These are phyloP conservation scores for Drosophila ezoana DNA, from an alignment of 2,888 invertebrate genomes.

Conservation along the genomic window DNA sequence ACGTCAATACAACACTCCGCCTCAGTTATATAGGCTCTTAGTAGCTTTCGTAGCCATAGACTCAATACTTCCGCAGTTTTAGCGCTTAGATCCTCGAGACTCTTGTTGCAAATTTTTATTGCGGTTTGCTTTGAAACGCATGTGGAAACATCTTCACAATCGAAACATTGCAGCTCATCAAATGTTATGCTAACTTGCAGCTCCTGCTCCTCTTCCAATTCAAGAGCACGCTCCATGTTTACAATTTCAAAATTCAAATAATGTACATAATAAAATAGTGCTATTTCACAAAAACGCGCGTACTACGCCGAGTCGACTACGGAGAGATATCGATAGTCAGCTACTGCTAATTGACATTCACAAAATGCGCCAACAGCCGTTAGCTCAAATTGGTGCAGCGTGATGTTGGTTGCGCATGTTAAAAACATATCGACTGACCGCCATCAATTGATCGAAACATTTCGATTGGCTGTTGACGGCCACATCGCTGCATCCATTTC, in stretches of 20 bases:
- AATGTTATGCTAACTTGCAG: constrained; percentile 31
- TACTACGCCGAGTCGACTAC: constrained; percentile 10
- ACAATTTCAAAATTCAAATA: neutral
- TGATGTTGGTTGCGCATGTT: constrained; percentile 1
- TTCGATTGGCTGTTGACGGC: neutral
- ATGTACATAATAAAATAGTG: neutral
- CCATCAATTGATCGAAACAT: neutral
- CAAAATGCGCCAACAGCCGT: neutral
- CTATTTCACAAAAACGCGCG: constrained; percentile 36
- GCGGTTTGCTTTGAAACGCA: constrained; percentile 37
- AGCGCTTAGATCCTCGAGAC: constrained; percentile 20
- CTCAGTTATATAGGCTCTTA: constrained; percentile 48
- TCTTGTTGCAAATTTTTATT: constrained; percentile 39
- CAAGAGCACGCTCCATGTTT: constrained; percentile 8
- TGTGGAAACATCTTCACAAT: constrained; percentile 33
- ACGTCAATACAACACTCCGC: constrained; percentile 19
- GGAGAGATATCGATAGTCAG: neutral
- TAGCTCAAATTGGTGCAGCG: neutral
- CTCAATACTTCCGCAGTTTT: constrained; percentile 40
- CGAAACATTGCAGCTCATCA: constrained; percentile 43
- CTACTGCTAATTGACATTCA: constrained; percentile 14
- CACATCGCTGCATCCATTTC: constrained; percentile 4
- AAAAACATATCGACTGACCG: neutral
- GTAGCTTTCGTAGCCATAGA: constrained; percentile 61
- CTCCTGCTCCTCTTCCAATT: neutral